phyloP scores from a whole-genome alignment of 2,113 vertebrate species.

The Poicephalus meyeri region DNA sequence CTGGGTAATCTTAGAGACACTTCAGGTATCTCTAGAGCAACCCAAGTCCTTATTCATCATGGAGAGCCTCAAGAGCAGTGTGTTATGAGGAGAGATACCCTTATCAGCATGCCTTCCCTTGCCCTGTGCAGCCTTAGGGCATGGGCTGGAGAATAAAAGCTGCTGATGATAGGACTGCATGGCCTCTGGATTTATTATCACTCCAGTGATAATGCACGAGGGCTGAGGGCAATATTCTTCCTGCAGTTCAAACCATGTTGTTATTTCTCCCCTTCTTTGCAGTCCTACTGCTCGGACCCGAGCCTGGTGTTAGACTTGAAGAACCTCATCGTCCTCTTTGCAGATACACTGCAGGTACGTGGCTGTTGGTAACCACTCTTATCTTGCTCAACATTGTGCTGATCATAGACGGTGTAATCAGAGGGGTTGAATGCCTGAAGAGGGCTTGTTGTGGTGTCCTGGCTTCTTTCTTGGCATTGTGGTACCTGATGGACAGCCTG shows the following conservation, averaged over 20 bases:
- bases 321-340: constrained; percentile 97
- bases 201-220: background rate
- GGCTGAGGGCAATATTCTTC: background rate
- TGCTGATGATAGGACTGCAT: background rate
- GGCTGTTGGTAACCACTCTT: background rate
- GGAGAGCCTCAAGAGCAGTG: background rate
- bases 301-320: constrained; percentile 94
- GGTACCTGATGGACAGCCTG: accelerated
- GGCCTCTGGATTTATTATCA: background rate
- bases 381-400: accelerated
- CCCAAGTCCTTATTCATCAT: background rate
- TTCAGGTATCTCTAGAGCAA: background rate
- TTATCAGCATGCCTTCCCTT: background rate
- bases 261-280: background rate
- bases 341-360: constrained; percentile 93
- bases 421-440: background rate
- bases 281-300: constrained; percentile 97
- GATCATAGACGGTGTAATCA: accelerated
- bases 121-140: background rate
- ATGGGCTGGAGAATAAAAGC: background rate
- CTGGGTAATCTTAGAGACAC: background rate
- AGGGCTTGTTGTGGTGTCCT: background rate
- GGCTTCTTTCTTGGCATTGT: no score
- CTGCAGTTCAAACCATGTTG: background rate
- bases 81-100: background rate